phyloP scores from a whole-genome alignment of 2,888 invertebrate species.

The Lithosia quadra region DNA sequence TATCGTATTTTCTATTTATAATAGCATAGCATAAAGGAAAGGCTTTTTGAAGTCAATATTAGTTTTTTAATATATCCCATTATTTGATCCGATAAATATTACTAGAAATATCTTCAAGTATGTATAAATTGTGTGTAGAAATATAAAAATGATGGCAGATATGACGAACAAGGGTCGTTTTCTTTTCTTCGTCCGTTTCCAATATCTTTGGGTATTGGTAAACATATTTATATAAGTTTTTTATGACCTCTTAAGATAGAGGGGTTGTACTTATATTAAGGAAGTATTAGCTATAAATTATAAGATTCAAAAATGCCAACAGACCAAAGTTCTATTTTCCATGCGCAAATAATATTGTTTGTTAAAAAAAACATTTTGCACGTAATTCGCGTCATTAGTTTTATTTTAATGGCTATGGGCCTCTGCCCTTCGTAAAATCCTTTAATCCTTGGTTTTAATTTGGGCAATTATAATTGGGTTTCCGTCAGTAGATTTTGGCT shows the following conservation, averaged over 20 bases:
- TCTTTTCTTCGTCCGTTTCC: conserved; percentile 28
- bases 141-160: conserved; percentile 27
- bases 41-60: conserved; percentile 46
- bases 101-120: conserved; percentile 32
- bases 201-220: conserved; percentile 36
- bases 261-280: conserved; percentile 12
- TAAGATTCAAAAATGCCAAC: background rate
- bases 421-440: conserved; percentile 14
- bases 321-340: background rate
- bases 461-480: conserved; percentile 25
- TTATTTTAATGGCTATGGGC: conserved; percentile 23
- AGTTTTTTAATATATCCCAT: conserved; percentile 48
- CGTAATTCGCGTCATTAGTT: conserved; percentile 25
- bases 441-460: conserved; percentile 27
- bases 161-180: conserved; percentile 28
- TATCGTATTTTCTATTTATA: conserved; percentile 56
- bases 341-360: conserved; percentile 8
- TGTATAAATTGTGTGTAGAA: conserved; percentile 24
- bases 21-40: conserved; percentile 39
- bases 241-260: conserved; percentile 29
- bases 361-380: conserved; percentile 18
- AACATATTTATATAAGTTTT: conserved; percentile 34
- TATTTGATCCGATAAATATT: conserved; percentile 45
- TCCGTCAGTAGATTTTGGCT: conserved; percentile 17
- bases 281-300: conserved; percentile 6